A percentile compares a stretch with the other conserved stretches of the same genome.
These are phyloP conservation scores for Cynopterus brachyotis DNA, from an alignment of 2,113 vertebrate genomes.

Conservation along the genomic window DNA sequence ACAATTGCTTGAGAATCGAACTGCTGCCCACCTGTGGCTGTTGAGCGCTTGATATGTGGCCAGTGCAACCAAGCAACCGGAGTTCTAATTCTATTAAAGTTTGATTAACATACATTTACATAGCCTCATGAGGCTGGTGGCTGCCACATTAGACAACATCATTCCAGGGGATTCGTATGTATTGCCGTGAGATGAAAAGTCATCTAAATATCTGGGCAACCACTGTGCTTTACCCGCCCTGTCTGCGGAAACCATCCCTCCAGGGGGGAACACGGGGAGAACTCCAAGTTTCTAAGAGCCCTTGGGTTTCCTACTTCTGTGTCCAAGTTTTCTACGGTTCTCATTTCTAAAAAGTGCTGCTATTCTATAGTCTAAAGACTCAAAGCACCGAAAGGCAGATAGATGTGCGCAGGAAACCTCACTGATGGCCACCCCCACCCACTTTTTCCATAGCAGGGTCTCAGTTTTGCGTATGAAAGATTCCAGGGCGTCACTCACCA, in stretches of 20 bases:
- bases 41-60: not conserved
- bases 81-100: not conserved
- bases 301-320: not conserved
- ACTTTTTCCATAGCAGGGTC: not conserved
- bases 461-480: not conserved
- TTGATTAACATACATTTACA: not conserved
- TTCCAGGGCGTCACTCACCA: not conserved
- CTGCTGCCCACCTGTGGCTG: not conserved
- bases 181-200: not conserved
- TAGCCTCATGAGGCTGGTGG: not conserved
- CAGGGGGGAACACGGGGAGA: not conserved
- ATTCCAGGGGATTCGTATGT: not conserved
- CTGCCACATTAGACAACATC: fast-evolving
- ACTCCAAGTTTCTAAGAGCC: not conserved
- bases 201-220: not conserved
- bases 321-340: not conserved
- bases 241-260: not conserved
- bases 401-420: not conserved
- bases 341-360: not conserved
- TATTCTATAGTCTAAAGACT: not conserved
- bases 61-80: not conserved
- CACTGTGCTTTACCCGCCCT: fast-evolving
- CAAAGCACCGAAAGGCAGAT: not conserved
- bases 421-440: too few relatives aligned
- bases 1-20: not conserved